These are phyloP conservation scores for Pharmacophagus antenor DNA, from an alignment of 2,888 invertebrate genomes.

Conservation along the genomic window DNA sequence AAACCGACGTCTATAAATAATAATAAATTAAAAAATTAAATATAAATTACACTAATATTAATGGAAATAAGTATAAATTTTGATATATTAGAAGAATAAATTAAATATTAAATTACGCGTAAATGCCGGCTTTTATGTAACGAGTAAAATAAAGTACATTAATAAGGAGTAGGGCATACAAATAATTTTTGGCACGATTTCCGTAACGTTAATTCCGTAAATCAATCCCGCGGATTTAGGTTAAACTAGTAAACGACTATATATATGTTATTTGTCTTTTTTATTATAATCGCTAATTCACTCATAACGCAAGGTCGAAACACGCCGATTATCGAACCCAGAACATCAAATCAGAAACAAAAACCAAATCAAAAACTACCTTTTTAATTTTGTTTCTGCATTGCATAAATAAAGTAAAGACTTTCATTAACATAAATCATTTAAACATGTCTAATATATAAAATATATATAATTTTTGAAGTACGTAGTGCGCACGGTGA, in stretches of 20 bases:
- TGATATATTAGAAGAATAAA: no score
- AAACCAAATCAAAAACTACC: neutral
- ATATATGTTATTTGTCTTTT: neutral
- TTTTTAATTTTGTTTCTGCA: neutral
- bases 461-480: no score
- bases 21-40: no score
- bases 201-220: slow-evolving; percentile 7
- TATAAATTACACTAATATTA: neutral
- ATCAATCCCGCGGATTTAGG: neutral
- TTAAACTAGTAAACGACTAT: slow-evolving; percentile 12
- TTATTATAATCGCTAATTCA: slow-evolving; percentile 2
- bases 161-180: neutral
- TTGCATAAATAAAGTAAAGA: neutral
- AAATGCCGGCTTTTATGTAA: neutral
- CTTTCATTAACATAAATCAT: neutral
- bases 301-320: slow-evolving; percentile 14
- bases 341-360: slow-evolving; percentile 4
- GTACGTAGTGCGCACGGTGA: no score
- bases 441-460: no score
- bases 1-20: no score
- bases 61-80: neutral
- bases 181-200: slow-evolving; percentile 10
- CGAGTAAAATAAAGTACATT: neutral
- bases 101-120: neutral
- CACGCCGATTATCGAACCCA: slow-evolving; percentile 18